Conservation (phyloP, 2,888 invertebrate species). For the Myopa tessellatipennis region DNA sequence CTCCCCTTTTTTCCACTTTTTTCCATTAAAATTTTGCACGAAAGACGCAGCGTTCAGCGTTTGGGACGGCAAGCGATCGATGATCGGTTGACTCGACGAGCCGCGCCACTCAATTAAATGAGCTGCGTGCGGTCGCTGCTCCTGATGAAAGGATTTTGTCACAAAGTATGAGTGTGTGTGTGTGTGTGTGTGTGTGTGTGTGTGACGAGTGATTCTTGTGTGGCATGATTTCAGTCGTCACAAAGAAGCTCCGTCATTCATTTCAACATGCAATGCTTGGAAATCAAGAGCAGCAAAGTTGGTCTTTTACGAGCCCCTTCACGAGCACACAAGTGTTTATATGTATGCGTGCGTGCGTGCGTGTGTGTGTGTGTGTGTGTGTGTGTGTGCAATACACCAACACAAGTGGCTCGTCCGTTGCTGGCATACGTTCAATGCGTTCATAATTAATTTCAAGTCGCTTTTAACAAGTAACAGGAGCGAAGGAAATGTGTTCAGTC, state of each 20-base stretch:
- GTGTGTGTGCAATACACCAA: no score
- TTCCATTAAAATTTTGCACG: neutral
- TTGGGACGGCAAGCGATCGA: neutral
- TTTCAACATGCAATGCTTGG: neutral
- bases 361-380: no score
- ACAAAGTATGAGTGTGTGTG: neutral
- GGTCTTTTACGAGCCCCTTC: neutral
- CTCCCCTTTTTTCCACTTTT: neutral
- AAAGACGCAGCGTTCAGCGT: neutral
- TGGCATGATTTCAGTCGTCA: no score
- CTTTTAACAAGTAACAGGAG: neutral
- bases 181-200: no score
- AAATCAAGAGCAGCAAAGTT: neutral
- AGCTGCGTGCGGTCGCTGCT: conserved; percentile 16
- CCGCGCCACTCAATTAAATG: conserved; percentile 34
- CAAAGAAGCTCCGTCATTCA: no score
- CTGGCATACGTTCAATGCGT: neutral
- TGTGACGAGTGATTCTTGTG: no score
- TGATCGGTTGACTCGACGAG: conserved; percentile 3
- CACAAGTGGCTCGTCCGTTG: neutral
- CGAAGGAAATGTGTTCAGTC: neutral
- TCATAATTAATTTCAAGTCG: neutral
- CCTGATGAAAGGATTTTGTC: neutral
- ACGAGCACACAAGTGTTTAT: neutral
- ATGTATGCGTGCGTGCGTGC: no score